Base-by-base conservation (phyloP, 2,797 vertebrate genomes). In the Pangasius mekongensis region DNA sequence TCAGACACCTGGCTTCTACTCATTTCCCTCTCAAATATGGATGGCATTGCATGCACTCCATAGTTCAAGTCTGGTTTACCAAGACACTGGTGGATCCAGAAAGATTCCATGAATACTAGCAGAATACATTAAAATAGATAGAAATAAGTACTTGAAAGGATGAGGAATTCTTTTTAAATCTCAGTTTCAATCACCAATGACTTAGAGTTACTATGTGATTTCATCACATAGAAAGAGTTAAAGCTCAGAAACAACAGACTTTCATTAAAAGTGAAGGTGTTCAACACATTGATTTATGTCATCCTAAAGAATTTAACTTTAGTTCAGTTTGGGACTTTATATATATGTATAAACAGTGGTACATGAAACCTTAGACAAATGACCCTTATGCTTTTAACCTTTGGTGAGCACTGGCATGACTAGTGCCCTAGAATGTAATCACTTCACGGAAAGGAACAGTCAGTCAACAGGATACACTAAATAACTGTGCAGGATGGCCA, bases 381-480 rank as follows among this genome's bases (percentile, higher is more conserved):
- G 64, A 36, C 20, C 60, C 64, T 76, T 49, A 14, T 30, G 6
- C 47, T n/a, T 49, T 0, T 43, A 52, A 54, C 9, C 86, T 78
- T 36, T 67, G 86, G 27, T 89, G 18, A n/a, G 22, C 24, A 9
- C 10, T 52, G 1, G 43, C 22, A 66, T 66, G 71, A 39, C 86
- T 78, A 22, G 0, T 52, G 60, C 10, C 5, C 22, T 84, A 74
- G 16, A 30, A 76, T n/a, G 58, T 52, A 71, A 87, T 71, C 80
- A 52, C 9, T 84, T 88, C 27, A 54, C 56, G 14, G n/a, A 78
- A 64, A 27, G 36, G 83, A 83, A 76, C 62, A 9, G 33, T 87
- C 67, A 7, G 77, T 87, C 83, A 88, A 91, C 86, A 90, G 90
- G 90, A 91, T 86, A 80, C 10, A 6, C 43, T 24, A 27, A n/a